Evolutionary conservation across 2,797 vertebrate genomes (phyloP), one percentile per base, ranked within the genome.

Genomic region (Gymnothorax reevesii): DNA sequence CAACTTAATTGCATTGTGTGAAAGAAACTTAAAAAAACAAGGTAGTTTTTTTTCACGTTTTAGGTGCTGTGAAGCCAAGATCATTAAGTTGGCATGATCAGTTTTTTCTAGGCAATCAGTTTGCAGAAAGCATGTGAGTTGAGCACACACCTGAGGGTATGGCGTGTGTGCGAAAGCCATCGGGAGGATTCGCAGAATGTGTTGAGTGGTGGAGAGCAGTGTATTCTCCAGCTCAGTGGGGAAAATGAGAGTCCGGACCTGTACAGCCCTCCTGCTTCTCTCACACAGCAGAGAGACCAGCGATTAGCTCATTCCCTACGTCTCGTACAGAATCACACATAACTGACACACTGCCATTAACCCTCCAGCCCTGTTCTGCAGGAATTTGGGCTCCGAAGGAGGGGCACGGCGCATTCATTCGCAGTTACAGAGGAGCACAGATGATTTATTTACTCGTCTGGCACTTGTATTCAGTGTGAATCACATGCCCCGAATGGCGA

Each of bases 151-250:
- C 1, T 42, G 33, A 42, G 33, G 33, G 33, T 42, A 1, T 42
- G 33, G 33, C 1, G 33, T 42, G 33, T 42, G 80, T 85, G 91
- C 91, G 91, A 94, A 93, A 94, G 93, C 91, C 87, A 95, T 94
- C 90, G 89, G 89, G 92, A 94, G 94, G 93, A 91, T 89, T 91
- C 86, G 89, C 90, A 89, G 92, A 94, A 94, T 94, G 92, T 94
- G 93, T 92, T 92, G 94, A 95, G 92, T 95, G 92, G 92, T 94
- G 87, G 89, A 82, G 88, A 92, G 88, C 92, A 86, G 89, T 57
- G 85, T 15, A 52, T n/a, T 77, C 73, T 4, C 73, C 5, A 3
- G 42, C 42, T 77, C 42, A 10, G 15, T n/a, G 1, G 33, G 17
- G 42, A 33, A 52, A 49, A 77, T 13, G 42, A 49, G 25, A 27